A percentile compares a stretch with the other conserved stretches of the same genome.
Conservation (phyloP, 2,888 invertebrate species). For the Sepiola atlantica region DNA sequence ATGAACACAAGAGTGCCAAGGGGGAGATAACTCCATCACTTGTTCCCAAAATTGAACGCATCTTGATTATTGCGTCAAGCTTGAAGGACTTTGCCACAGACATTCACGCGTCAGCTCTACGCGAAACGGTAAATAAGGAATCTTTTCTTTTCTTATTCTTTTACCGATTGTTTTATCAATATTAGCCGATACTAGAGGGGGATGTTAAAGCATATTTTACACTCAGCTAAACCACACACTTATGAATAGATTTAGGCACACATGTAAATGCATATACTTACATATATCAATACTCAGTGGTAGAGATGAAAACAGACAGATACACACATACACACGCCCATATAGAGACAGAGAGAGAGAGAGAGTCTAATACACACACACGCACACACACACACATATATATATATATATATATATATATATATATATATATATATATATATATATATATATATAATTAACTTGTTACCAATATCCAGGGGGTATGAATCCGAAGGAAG, state of each 20-base stretch:
- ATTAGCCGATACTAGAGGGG: neutral
- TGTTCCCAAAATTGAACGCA: neutral
- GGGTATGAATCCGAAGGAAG: too few relatives aligned
- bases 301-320: too few relatives aligned
- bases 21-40: neutral
- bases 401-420: too few relatives aligned
- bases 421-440: too few relatives aligned
- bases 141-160: neutral
- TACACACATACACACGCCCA: too few relatives aligned
- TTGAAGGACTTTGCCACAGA: neutral
- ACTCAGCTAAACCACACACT: neutral
- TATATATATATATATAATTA: too few relatives aligned
- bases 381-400: too few relatives aligned
- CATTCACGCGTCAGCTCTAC: neutral
- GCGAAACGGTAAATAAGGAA: neutral
- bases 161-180: neutral
- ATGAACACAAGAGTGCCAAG: neutral
- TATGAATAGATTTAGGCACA: neutral
- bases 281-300: neutral
- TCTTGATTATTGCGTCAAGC: neutral
- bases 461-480: too few relatives aligned
- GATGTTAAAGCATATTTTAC: neutral
- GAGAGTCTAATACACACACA: too few relatives aligned
- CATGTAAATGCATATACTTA: neutral
- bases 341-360: too few relatives aligned